Evolutionary conservation across 1,140 invertebrate species (phyloP), one percentile per base, ranked within the genome.

Genomic region (Hestina assimilis): DNA sequence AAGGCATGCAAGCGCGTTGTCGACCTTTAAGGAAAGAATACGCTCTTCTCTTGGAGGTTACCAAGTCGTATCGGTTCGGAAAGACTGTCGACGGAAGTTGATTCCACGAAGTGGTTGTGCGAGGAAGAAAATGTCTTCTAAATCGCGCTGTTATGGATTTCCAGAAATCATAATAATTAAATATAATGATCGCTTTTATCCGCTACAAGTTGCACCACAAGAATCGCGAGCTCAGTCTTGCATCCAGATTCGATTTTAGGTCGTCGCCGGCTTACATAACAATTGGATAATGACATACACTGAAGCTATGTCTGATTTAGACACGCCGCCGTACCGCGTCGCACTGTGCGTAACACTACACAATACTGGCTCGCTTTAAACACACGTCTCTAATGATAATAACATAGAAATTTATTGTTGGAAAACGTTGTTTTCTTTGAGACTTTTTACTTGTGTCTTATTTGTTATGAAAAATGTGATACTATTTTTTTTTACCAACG

Each of bases 221-320:
- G 24, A 43, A 23, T 33, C 42, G 11, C 7, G n/a, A 43, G 52
- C 50, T 31, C 26, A 55, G 42, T 46, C 63, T 61, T 43, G 56
- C 63, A 55, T 62, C 69, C 72, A 70, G 70, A 75, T 77, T 74
- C 62, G 69, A 69, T 83, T 76, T 83, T 82, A 81, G 80, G 79
- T 83, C 80, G 73, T 70, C 74, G 74, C 59, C 68, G 72, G 21
- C 65, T 83, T 80, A 79, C 66, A 70, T 80, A 83, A 83, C 80
- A 83, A 83, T 83, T 82, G 80, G 72, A 83, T 82, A 80, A 82
- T 77, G 65, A 69, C 69, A 59, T 43, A 72, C 60, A 52, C 53
- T 24, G 33, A 51, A 56, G 58, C 59, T 20, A 51, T 59, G 59
- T 54, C 55, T 54, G 47, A 58, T 62, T 62, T 62, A 63, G 57